phyloP scores from a whole-genome alignment of 2,797 vertebrate species.

The Macrochelys suwanniensis region DNA sequence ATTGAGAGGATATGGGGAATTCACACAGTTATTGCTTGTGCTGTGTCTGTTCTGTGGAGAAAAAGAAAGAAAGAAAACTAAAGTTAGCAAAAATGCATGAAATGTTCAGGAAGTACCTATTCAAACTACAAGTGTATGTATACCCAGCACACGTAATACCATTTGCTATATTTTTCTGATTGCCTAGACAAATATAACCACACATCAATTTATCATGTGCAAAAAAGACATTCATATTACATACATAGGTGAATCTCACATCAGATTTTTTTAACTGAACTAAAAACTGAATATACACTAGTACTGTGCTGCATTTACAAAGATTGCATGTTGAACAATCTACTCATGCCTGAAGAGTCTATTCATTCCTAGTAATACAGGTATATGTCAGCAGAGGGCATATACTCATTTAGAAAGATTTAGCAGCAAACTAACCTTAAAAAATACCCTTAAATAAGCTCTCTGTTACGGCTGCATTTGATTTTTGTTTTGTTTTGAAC shows the following conservation, averaged over 20 bases:
- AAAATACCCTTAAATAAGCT: neutral
- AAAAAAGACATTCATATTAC: neutral
- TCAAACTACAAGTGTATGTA: neutral
- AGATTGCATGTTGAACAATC: neutral
- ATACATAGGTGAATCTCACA: neutral
- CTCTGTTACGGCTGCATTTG: neutral
- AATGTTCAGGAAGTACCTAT: neutral
- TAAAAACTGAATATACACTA: neutral
- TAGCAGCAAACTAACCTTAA: slow-evolving; percentile 2
- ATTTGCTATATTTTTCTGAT: neutral
- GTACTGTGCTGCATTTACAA: neutral
- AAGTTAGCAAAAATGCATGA: rapidly evolving
- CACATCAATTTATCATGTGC: neutral
- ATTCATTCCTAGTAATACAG: neutral
- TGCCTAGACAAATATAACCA: neutral
- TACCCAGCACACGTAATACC: neutral
- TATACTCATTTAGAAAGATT: neutral
- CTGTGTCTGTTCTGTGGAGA: neutral
- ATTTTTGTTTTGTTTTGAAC: neutral
- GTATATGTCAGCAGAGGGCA: slow-evolving; percentile 30
- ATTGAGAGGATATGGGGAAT: neutral
- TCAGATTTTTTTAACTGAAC: neutral
- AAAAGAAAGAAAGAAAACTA: neutral
- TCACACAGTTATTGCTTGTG: neutral
- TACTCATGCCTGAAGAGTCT: neutral